Conservation (phyloP, 2,888 invertebrate species). For the Eueremaeus valkanovi region DNA sequence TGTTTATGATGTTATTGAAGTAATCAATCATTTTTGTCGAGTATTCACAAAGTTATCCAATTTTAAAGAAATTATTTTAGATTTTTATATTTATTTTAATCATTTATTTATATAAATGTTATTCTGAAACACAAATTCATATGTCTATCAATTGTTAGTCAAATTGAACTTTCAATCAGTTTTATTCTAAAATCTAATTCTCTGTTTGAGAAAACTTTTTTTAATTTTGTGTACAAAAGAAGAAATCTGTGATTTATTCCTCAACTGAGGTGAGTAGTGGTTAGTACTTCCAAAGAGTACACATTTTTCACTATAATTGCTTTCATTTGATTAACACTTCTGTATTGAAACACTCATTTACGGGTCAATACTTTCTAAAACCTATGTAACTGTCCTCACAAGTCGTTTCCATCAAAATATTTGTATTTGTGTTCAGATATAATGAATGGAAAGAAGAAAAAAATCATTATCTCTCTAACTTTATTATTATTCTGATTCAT, state of each 20-base stretch:
- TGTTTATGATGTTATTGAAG: not conserved
- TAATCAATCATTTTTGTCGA: constrained; percentile 14
- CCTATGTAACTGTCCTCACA: constrained; percentile 10
- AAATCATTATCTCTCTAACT: too few relatives aligned
- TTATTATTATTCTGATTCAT: not conserved
- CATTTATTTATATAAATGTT: not conserved
- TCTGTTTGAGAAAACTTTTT: not conserved
- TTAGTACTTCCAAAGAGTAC: not conserved
- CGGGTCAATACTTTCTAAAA: constrained; percentile 13
- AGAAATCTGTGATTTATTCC: constrained; percentile 5
- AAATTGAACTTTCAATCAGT: not conserved
- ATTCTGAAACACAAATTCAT: not conserved
- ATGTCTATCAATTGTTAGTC: constrained; percentile 9
- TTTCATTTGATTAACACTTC: not conserved
- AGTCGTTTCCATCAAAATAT: not conserved
- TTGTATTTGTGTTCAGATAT: not conserved
- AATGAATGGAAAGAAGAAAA: too few relatives aligned
- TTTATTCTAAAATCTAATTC: not conserved
- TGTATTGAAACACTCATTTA: not conserved
- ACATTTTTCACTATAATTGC: not conserved
- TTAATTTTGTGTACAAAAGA: constrained; percentile 13
- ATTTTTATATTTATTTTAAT: constrained; percentile 1
- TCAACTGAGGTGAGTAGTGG: not conserved
- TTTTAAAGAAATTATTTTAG: not conserved
- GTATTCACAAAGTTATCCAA: not conserved